Evolutionary conservation across 2,113 vertebrate species (phyloP), one percentile per base, ranked within the genome.

Genomic region (Gallinago paraguaiae): DNA sequence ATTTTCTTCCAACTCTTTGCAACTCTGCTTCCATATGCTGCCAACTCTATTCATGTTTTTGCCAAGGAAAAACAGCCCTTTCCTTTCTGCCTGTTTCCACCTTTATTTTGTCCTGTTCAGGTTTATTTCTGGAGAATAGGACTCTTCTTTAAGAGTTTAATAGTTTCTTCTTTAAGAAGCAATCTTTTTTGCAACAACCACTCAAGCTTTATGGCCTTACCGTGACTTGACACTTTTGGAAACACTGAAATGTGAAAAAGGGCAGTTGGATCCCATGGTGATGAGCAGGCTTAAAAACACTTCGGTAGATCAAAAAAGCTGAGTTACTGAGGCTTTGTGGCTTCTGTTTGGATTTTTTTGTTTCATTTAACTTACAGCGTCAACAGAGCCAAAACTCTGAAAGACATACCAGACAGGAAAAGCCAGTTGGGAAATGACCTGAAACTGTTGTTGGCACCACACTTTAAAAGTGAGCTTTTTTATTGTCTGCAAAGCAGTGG

Each of bases 261-360:
- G 33, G 33, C 20, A 27, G 30, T 74, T 92, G 77, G 46, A 92
- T 90, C 68, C 76, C 39, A 25, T 68, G 68, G 39, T 61, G 82
- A 86, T 88, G 82, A 88, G 48, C 90, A 93, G 86, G 48, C 88
- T 94, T 88, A 72, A 78, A 94, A 96, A 56, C 80, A 72, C 60
- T 93, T 86, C 60, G 15, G 20, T 78, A 77, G 90, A 82, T 92
- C 41, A 68, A 84, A 94, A 92, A 71, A 37, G 41, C 68, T 76
- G 57, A 88, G 43, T 64, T 74, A 17, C n/a, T 78, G 56, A 88
- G 69, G 69, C 81, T 95, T 84, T 96, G 80, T 82, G 78, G 81
- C 81, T 95, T 79, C 82, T 91, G 31, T 88, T 95, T 84, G 86
- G 39, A 86, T 81, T 93, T 96, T 93, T 93, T 94, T 85, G 35